phyloP scores from a whole-genome alignment of 2,888 invertebrate species.

The Tyria jacobaeae region DNA sequence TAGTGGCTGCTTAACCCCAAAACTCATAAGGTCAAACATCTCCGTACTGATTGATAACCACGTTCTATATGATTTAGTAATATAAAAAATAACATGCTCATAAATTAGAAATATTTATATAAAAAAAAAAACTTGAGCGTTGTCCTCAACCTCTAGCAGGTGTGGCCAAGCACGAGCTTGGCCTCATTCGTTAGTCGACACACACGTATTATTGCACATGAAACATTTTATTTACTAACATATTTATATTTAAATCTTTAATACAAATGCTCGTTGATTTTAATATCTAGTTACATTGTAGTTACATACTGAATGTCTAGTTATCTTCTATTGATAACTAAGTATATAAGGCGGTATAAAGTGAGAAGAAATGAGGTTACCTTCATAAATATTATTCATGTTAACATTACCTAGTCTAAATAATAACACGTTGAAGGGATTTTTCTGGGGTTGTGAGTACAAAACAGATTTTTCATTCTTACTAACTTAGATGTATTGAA shows the following conservation, averaged over 20 bases:
- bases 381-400: too few relatives aligned
- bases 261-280: background rate
- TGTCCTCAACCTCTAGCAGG: slow-evolving; percentile 60
- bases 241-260: slow-evolving; percentile 18
- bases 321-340: background rate
- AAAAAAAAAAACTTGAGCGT: slow-evolving; percentile 55
- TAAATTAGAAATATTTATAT: slow-evolving; percentile 58
- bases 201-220: slow-evolving; percentile 39
- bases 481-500: too few relatives aligned
- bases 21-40: slow-evolving; percentile 48
- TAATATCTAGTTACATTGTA: too few relatives aligned
- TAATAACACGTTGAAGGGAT: too few relatives aligned
- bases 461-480: too few relatives aligned
- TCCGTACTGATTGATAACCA: slow-evolving; percentile 44
- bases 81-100: slow-evolving; percentile 41
- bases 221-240: slow-evolving; percentile 37
- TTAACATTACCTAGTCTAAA: too few relatives aligned
- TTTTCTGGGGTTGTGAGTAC: too few relatives aligned
- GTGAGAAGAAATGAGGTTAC: too few relatives aligned
- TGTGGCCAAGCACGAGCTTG: slow-evolving; percentile 61
- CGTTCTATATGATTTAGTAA: slow-evolving; percentile 40
- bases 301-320: too few relatives aligned
- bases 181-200: slow-evolving; percentile 51
- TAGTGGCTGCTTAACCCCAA: slow-evolving; percentile 35
- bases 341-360: background rate